Evolutionary conservation across 1,140 invertebrate species (phyloP), one percentile per base, ranked within the genome.

Genomic region (Hormaphis cornu): DNA sequence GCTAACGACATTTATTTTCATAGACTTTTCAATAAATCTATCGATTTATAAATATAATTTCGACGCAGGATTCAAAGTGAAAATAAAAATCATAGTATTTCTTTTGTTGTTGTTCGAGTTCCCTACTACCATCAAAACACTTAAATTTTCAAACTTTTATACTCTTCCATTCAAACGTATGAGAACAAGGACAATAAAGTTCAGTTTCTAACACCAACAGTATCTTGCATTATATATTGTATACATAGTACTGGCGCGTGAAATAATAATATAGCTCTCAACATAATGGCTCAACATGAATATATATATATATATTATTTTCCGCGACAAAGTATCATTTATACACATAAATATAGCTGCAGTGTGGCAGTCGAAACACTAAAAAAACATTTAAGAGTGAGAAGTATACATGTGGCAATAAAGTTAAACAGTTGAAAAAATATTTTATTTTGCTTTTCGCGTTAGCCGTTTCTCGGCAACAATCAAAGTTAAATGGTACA

Each of bases 361-460:
- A 7, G 52, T 33, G n/a, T 12, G 52, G 33, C 20, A 3, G 10
- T 12, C 12, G 52, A 33, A 20, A 54, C 28, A 33, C n/a, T 54
- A 18, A 54, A 54, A n/a, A n/a, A n/a, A 54, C 33, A 33, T 54
- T 54, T 54, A 33, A 33, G 52, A 33, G 52, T 54, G n/a, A n/a
- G 9, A 54, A 1, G 22, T n/a, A n/a, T n/a, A n/a, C n/a, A n/a
- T 20, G 22, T 12, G n/a, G 14, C 52, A 28, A 33, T 54, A 20
- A 54, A 54, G 28, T 54, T 12, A 9, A 53, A 52, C 24, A 9
- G 24, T 26, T n/a, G 24, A 18, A 54, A 9, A 33, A 54, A 54
- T 54, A 54, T 54, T 54, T 33, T 54, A 33, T 33, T 54, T 54
- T 33, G 28, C 28, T 54, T 33, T 54, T n/a, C n/a, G n/a, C n/a